Conservation (phyloP, 2,888 invertebrate genomes). For the Pomacea canaliculata region DNA sequence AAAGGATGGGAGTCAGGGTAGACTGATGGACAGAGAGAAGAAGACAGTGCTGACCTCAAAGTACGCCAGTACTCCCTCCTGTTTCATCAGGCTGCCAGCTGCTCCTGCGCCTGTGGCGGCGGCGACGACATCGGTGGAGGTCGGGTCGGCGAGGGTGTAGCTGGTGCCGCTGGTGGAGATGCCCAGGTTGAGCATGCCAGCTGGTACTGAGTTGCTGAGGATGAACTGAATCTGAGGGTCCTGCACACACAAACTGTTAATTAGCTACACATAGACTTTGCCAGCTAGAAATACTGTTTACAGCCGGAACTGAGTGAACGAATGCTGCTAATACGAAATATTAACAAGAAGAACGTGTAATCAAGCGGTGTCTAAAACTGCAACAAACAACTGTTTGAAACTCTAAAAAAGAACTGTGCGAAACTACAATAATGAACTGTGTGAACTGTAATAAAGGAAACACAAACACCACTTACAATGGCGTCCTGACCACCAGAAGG, state of each 20-base stretch:
- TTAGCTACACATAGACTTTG: no score
- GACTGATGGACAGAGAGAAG: no score
- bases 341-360: no score
- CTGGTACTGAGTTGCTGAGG: background rate
- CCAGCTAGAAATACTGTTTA: no score
- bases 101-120: background rate
- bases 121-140: background rate
- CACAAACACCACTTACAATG: background rate
- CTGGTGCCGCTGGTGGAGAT: background rate
- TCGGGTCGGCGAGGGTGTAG: background rate
- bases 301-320: no score
- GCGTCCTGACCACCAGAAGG: background rate
- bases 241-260: background rate
- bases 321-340: no score
- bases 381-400: no score
- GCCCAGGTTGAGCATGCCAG: background rate
- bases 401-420: no score
- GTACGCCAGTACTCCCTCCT: background rate
- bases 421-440: no score
- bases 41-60: background rate
- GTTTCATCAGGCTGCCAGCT: background rate
- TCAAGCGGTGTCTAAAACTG: no score
- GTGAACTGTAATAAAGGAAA: no score
- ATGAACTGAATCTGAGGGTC: background rate
- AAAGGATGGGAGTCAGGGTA: no score